Evolutionary conservation across 2,888 invertebrate genomes (phyloP).

Genomic region (Lobophora halterata): DNA sequence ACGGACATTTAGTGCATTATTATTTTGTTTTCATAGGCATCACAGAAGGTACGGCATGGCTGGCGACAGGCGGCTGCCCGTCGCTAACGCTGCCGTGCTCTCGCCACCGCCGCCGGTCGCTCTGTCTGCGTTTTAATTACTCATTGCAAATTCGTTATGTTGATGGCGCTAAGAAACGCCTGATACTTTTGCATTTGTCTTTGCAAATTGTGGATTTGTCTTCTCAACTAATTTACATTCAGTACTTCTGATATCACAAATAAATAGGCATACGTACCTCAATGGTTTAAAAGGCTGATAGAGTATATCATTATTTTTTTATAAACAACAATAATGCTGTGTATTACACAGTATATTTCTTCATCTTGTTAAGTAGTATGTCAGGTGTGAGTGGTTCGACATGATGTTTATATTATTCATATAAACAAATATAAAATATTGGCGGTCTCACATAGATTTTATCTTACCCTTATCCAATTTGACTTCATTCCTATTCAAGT

Average conservation of each 20-base stretch:
- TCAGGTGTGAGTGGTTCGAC: no score
- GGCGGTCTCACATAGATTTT: slow-evolving; percentile 50
- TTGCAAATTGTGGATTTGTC: no score
- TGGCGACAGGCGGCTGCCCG: slow-evolving; percentile 19
- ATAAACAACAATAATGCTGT: no score
- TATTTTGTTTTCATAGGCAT: slow-evolving; percentile 54
- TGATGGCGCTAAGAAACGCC: slow-evolving; percentile 44
- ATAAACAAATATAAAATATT: slow-evolving; percentile 31
- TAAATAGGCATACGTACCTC: no score
- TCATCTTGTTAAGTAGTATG: no score
- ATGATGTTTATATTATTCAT: slow-evolving; percentile 8
- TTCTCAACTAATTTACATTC: no score
- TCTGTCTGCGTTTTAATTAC: slow-evolving; percentile 57
- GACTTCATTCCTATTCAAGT: slow-evolving; percentile 74
- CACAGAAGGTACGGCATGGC: slow-evolving; percentile 54
- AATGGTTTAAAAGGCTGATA: no score
- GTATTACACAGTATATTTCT: no score
- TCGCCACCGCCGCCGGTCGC: slow-evolving; percentile 23
- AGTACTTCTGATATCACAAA: no score
- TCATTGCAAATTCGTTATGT: slow-evolving; percentile 33
- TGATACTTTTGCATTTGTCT: no score
- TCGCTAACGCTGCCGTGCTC: not conserved
- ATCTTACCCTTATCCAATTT: slow-evolving; percentile 68
- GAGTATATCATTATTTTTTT: no score
- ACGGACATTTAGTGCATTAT: slow-evolving; percentile 67